Percentiles rank a stretch among this genome's conserved stretches.
Evolutionary conservation across 1,140 invertebrate genomes (phyloP).

Genomic region (Diprion similis): DNA sequence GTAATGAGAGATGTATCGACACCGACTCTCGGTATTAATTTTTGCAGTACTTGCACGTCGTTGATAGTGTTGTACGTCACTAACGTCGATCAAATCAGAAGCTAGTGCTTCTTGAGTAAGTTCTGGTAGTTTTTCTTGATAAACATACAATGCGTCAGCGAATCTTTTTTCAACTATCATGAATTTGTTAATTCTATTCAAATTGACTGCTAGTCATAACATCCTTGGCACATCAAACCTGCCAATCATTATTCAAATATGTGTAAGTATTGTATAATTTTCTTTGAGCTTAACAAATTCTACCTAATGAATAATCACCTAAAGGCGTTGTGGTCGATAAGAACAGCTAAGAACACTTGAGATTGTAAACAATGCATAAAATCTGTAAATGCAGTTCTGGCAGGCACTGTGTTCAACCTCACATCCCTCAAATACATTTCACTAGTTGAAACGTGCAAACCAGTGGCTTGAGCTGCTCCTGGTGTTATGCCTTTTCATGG

Average conservation of each 20-base stretch:
- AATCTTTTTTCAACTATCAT: neutral
- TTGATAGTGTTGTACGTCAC: neutral
- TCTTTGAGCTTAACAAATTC: neutral
- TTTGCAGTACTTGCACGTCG: neutral
- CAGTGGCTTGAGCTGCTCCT: conserved; percentile 18
- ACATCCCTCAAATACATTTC: conserved; percentile 19
- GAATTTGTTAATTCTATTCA: conserved; percentile 11
- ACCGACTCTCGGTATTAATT: neutral
- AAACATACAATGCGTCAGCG: conserved; percentile 15
- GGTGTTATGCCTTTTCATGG: conserved; percentile 16
- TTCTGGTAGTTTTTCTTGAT: conserved; percentile 18
- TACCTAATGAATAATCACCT: conserved; percentile 1
- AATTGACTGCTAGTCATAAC: neutral
- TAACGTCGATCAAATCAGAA: conserved; percentile 8
- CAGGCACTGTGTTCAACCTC: conserved; percentile 13
- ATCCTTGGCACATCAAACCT: conserved; percentile 22
- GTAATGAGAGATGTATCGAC: neutral
- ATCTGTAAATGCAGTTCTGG: conserved; percentile 14
- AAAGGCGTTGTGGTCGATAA: conserved; percentile 19
- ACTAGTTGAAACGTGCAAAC: conserved; percentile 15
- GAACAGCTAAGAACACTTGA: neutral
- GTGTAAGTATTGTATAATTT: neutral
- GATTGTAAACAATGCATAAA: conserved; percentile 13
- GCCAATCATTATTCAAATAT: neutral
- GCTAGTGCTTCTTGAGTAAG: conserved; percentile 20